Conservation (phyloP, 2,797 vertebrate species). For the Crocidura indochinensis region DNA sequence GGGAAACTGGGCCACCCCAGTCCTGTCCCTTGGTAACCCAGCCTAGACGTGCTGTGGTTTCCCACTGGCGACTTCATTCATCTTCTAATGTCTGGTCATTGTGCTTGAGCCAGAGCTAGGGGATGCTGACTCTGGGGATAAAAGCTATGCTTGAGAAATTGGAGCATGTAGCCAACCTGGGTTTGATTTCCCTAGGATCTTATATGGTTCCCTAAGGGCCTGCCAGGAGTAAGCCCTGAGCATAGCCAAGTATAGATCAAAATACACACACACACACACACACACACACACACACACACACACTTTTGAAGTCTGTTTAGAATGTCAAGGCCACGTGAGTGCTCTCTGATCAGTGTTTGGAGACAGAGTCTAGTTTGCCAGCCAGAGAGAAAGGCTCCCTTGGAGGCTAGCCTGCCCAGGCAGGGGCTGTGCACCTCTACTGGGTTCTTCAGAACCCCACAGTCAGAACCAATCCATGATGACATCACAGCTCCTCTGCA, state of each 20-base stretch:
- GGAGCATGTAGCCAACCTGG: conserved; percentile 48
- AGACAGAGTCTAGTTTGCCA: neutral
- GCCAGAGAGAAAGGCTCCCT: too few species aligned
- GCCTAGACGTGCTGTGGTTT: conserved; percentile 1
- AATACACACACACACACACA: too few species aligned
- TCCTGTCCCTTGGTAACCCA: conserved; percentile 39
- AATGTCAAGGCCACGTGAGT: conserved; percentile 1
- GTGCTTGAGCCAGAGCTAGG: conserved; percentile 48
- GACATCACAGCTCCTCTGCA: too few species aligned
- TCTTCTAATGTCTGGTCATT: conserved; percentile 27
- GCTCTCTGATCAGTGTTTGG: conserved; percentile 6
- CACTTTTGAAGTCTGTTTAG: neutral
- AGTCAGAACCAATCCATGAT: too few species aligned
- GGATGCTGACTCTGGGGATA: conserved; percentile 47
- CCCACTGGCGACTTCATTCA: conserved; percentile 19
- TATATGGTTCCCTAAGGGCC: too few species aligned
- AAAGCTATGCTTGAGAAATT: neutral
- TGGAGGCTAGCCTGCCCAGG: too few species aligned
- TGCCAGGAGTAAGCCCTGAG: too few species aligned
- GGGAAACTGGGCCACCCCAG: neutral
- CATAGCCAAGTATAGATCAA: too few species aligned
- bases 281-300: too few species aligned
- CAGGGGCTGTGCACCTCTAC: too few species aligned
- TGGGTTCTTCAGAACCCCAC: too few species aligned
- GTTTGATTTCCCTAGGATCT: conserved; percentile 42